These are phyloP conservation scores for Thera obeliscata DNA, from an alignment of 2,888 invertebrate species.

Conservation along the genomic window DNA sequence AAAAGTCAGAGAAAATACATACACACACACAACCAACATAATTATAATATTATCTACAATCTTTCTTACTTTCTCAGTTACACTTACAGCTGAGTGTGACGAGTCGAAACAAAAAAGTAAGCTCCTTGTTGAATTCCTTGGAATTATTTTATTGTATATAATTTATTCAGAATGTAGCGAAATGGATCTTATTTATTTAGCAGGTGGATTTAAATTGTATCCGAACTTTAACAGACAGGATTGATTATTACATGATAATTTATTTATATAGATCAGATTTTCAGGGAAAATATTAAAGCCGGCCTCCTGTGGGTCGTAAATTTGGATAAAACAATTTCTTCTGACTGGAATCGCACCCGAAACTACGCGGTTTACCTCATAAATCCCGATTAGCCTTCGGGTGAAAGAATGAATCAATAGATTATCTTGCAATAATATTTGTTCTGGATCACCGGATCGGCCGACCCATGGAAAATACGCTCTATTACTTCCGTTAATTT, in stretches of 20 bases:
- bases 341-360: constrained; percentile 67
- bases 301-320: constrained; percentile 71
- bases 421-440: constrained; percentile 65
- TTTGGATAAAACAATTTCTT: constrained; percentile 79
- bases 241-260: constrained; percentile 35
- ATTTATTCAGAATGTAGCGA: background rate
- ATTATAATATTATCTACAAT: too few species aligned
- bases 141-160: too few species aligned
- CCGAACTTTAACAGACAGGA: constrained; percentile 20
- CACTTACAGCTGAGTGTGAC: too few species aligned
- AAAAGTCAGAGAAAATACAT: too few species aligned
- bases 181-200: constrained; percentile 7
- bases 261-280: constrained; percentile 62
- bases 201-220: constrained; percentile 13
- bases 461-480: constrained; percentile 27
- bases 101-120: too few species aligned
- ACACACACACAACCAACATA: too few species aligned
- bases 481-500: constrained; percentile 4
- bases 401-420: constrained; percentile 70
- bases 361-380: constrained; percentile 74
- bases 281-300: constrained; percentile 66
- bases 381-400: constrained; percentile 73
- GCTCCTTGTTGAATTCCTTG: too few species aligned
- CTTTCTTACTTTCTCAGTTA: too few species aligned
- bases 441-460: constrained; percentile 52